Base-by-base conservation (phyloP, 2,797 vertebrate species). In the Channallabes apus region DNA sequence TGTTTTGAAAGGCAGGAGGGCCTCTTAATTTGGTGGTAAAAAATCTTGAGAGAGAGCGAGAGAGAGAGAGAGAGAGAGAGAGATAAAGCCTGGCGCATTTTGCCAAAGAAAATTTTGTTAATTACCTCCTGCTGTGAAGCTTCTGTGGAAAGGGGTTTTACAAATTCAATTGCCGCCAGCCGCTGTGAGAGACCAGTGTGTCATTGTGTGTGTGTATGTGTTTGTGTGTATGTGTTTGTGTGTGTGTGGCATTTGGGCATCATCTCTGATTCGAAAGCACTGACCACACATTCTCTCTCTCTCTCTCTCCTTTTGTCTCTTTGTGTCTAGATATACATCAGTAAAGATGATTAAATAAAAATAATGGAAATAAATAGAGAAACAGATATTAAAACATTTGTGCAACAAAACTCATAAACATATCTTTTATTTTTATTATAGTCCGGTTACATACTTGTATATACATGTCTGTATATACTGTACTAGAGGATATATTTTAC, bases 31-130 rank as follows among this genome's bases (percentile, higher is more conserved):
- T 11, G 7, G 62, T 76, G 77, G 61, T 75, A 82, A 69, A 79
- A 51, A 62, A 61, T 46, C 41, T 46, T 46, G 92, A 94, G 91
- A 94, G 93, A 94, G 15, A 91, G 89, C 92, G 91, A 90, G 85
- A 92, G 86, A 89, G 91, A 91, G 92, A 94, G 92, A 94, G 93
- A 94, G 89, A 92, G 90, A 92, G n/a, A n/a, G n/a, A n/a, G n/a
- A n/a, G n/a, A n/a, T n/a, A 87, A 6, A 59, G 88, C 71, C 88
- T 83, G 85, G 82, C 80, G 86, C 91, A 90, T 88, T 91, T 89
- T 90, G 88, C 87, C 90, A 92, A 72, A 92, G 91, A 91, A 92
- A 89, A 86, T 90, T 89, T 81, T 82, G 79, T 94, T 94, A 93
- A 92, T 92, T 88, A 90, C 90, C 88, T 91, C 90, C 88, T 75